Conservation (phyloP, 2,888 invertebrate genomes). For the Apamea sordens region DNA sequence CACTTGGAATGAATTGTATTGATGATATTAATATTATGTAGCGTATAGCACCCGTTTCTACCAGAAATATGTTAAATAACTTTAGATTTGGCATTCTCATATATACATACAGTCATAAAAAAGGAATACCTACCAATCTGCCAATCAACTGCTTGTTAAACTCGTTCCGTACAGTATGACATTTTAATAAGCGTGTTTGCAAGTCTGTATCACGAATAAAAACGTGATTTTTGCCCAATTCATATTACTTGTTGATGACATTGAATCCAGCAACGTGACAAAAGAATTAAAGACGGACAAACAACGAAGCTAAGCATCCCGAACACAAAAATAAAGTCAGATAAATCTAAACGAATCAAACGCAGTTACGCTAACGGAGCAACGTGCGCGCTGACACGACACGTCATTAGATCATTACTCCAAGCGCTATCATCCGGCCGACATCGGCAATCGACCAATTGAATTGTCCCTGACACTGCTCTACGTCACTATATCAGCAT, state of each 20-base stretch:
- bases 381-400: conserved; percentile 57
- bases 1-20: neutral
- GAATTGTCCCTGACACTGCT: conserved; percentile 54
- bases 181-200: neutral
- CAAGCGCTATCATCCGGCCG: conserved; percentile 73
- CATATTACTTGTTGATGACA: neutral
- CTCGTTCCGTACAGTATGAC: neutral
- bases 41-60: neutral
- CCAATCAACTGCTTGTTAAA: neutral
- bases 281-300: neutral
- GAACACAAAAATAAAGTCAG: neutral
- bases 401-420: conserved; percentile 65
- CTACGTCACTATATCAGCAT: conserved; percentile 18
- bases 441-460: conserved; percentile 68
- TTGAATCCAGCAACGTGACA: neutral
- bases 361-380: conserved; percentile 38
- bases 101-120: conserved; percentile 1
- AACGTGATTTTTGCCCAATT: conserved; percentile 2
- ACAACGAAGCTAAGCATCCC: neutral
- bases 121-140: neutral
- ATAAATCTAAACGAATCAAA: conserved; percentile 25
- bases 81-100: neutral
- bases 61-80: neutral
- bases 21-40: neutral
- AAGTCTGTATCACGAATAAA: conserved; percentile 3